phyloP scores from a whole-genome alignment of 2,797 vertebrate species.

The Pyrocephalus nanus region DNA sequence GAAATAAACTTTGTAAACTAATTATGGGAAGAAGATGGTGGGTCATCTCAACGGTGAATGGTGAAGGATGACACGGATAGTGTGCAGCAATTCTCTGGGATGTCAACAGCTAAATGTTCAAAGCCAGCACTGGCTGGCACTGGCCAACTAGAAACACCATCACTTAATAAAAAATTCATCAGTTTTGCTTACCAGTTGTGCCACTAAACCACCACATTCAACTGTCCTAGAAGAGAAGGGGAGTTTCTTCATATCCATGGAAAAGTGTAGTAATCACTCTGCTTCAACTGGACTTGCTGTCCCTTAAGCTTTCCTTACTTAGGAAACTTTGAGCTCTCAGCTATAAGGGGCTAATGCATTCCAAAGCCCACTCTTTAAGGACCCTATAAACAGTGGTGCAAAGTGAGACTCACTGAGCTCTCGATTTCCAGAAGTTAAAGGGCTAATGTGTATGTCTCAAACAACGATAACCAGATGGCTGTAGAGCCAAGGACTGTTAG shows the following conservation, averaged over 20 bases:
- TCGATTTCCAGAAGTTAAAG: not conserved
- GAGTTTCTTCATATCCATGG: not conserved
- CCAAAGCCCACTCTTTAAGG: not conserved
- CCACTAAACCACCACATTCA: not conserved
- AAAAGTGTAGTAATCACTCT: not conserved
- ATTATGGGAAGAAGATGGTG: not conserved
- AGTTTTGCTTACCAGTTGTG: not conserved
- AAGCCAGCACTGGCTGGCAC: not conserved
- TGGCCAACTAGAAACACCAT: not conserved
- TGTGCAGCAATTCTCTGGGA: not conserved
- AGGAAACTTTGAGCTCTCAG: not conserved
- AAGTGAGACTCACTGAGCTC: not conserved
- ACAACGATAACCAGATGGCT: not conserved
- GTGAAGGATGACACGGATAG: not conserved
- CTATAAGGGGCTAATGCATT: not conserved
- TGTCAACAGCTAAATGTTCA: not conserved
- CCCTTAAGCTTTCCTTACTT: not conserved
- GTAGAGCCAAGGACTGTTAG: not conserved
- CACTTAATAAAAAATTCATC: not conserved
- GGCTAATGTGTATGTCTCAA: not conserved
- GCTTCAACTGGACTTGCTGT: not conserved
- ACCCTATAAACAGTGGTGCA: not conserved
- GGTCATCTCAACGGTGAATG: not conserved
- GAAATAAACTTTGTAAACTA: slow-evolving; percentile 7
- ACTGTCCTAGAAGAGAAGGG: not conserved